Evolutionary conservation across 2,888 invertebrate species (phyloP), one percentile per base, ranked within the genome.

Genomic region (Apamea epomidion): DNA sequence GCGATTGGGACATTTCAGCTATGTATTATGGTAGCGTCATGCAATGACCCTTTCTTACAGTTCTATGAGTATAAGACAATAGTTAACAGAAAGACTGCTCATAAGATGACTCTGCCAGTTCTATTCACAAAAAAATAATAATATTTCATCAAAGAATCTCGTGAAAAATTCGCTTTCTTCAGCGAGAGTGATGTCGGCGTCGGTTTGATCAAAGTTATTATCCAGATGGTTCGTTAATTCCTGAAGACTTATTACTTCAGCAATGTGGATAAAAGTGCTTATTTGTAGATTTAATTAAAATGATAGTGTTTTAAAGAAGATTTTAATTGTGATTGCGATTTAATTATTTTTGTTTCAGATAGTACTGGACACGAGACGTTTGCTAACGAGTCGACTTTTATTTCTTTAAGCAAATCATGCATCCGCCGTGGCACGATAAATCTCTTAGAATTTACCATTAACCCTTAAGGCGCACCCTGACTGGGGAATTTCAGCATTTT

Each of bases 271-370:
- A n/a, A 14, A 58, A 21, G 67, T 54, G 70, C 70, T 67, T 48
- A 69, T 70, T 81, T 64, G 37, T 58, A 79, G 74, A 83, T 84
- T 74, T 84, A 71, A 83, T 83, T 71, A 71, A 74, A 60, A 74
- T 60, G 29, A 74, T 84, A 71, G 45, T 62, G 72, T 45, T 74
- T 64, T 54, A n/a, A n/a, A 76, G 42, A 75, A 75, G 32, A 64
- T 80, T 58, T 45, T 67, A n/a, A 62, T 54, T 51, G 45, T 25
- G 75, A 45, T 73, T 25, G 14, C 37, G 37, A 5, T 54, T 65
- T 65, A 29, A 45, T 42, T 64, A 25, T 32, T 54, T 37, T n/a
- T 18, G 18, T 18, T 8, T 25, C 8, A 54, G 21, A 54, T 54
- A 71, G 32, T 29, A 4, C 37, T 72, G 8, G 16, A 21, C 42